Evolutionary conservation across 2,888 invertebrate species (phyloP), one percentile per base, ranked within the genome.

Genomic region (Phaonia tiefii): DNA sequence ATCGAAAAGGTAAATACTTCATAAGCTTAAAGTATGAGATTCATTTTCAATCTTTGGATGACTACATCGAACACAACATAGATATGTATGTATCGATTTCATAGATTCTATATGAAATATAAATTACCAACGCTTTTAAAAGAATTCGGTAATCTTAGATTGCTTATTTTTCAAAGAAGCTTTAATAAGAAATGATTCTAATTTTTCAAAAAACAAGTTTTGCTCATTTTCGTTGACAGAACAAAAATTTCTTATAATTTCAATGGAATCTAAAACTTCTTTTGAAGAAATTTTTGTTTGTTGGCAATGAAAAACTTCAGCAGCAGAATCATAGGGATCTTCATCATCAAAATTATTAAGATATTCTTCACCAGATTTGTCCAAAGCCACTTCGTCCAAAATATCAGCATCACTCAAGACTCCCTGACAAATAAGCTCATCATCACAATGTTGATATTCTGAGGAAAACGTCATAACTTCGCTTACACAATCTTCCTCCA

Each of bases 381-480:
- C 39, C 69, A 54, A 51, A 69, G 39, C n/a, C 69, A 69, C 69
- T n/a, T 69, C 66, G 66, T 67, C 66, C 66, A 67, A 67, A 42
- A 70, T 70, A 56, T 70, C 15, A 39, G 54, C 54, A 70, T 70
- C 54, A 56, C 69, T 54, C 54, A 56, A 54, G 22, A 51, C 54
- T 69, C 54, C 51, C 44, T 51, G 37, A 54, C 67, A 69, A 69
- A 51, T 51, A 39, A 69, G 67, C 13, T 69, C 67, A 26, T 69
- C 67, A 69, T 54, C 51, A 37, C 67, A 69, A 51, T 69, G 67
- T 49, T 49, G 49, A 49, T 49, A 66, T 66, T 66, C 49, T 49
- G 49, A 66, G 2, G 66, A 69, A 37, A 51, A 69, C 8, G 67
- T 51, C 20, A 69, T 22, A 54, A 51, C 54, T 49, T 63, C 63